A percentile compares a stretch with the other conserved stretches of the same genome.
Evolutionary conservation across 2,113 vertebrate genomes (phyloP).

Genomic region (Chelonoidis abingdonii): DNA sequence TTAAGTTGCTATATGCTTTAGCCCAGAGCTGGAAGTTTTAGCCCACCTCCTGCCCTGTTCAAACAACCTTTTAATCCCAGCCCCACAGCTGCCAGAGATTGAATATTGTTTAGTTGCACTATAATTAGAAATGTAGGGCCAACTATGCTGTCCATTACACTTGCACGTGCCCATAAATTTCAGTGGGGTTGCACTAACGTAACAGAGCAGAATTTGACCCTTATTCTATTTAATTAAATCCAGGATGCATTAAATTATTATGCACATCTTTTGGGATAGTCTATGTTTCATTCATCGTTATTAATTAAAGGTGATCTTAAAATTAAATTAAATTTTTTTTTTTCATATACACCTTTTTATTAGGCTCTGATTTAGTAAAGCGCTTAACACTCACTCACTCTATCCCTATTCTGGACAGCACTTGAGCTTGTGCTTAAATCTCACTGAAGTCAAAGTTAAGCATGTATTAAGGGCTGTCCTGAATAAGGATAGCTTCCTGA

Average conservation of each 20-base stretch:
- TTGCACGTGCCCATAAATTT: not conserved
- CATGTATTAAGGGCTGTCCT: no score
- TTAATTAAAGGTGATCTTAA: not conserved
- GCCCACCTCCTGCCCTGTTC: not conserved
- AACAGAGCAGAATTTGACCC: not conserved
- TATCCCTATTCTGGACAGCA: no score
- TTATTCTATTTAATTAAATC: not conserved
- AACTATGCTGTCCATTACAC: not conserved
- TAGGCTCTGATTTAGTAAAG: no score
- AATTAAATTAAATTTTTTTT: no score
- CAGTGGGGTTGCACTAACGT: accelerated
- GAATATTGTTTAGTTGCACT: not conserved
- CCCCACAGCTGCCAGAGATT: not conserved
- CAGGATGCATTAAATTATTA: not conserved
- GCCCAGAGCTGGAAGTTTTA: not conserved
- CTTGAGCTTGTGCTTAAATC: no score
- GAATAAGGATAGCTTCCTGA: no score
- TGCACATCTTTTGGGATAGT: not conserved
- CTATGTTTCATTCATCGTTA: not conserved
- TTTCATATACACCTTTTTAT: no score
- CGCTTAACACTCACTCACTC: no score
- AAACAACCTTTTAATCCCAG: not conserved
- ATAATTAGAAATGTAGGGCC: not conserved
- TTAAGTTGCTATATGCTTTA: not conserved
- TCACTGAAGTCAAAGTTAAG: no score